phyloP scores from a whole-genome alignment of 2,888 invertebrate genomes.

The Augochlorella aurata region DNA sequence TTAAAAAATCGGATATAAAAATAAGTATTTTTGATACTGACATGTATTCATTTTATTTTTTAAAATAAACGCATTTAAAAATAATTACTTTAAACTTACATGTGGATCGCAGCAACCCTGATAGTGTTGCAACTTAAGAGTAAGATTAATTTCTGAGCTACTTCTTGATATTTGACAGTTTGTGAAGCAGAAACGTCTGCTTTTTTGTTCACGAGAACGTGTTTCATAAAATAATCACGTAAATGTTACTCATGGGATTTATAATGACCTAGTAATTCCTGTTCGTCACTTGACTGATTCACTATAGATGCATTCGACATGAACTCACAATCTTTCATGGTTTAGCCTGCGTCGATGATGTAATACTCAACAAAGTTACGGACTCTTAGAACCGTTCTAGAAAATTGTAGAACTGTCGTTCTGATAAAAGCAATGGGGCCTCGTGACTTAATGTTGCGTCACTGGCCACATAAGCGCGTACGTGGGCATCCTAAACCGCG shows the following conservation, averaged over 20 bases:
- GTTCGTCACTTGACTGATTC: slow-evolving; percentile 20
- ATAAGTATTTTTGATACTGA: too few relatives aligned
- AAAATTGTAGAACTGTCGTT: background rate
- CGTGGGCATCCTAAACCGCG: slow-evolving; percentile 61
- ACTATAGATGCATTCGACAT: background rate
- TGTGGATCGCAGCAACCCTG: background rate
- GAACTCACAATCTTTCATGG: background rate
- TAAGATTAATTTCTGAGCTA: background rate
- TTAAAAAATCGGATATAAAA: too few relatives aligned
- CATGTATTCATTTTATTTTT: background rate
- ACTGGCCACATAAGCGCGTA: slow-evolving; percentile 60
- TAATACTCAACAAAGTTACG: slow-evolving; percentile 24
- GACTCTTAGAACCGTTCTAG: background rate
- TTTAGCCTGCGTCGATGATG: slow-evolving; percentile 33
- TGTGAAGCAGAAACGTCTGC: too few relatives aligned
- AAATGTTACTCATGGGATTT: background rate
- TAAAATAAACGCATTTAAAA: background rate
- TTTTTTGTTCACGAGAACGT: background rate
- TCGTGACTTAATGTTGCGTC: slow-evolving; percentile 26
- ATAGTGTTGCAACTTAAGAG: background rate
- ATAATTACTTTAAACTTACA: background rate
- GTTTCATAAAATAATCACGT: background rate
- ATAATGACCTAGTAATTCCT: background rate
- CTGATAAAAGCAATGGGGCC: slow-evolving; percentile 8
- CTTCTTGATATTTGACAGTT: background rate